Percentiles rank a stretch among this genome's conserved stretches.
Conservation (phyloP, 2,113 vertebrate genomes). For the Actinemys pallida region DNA sequence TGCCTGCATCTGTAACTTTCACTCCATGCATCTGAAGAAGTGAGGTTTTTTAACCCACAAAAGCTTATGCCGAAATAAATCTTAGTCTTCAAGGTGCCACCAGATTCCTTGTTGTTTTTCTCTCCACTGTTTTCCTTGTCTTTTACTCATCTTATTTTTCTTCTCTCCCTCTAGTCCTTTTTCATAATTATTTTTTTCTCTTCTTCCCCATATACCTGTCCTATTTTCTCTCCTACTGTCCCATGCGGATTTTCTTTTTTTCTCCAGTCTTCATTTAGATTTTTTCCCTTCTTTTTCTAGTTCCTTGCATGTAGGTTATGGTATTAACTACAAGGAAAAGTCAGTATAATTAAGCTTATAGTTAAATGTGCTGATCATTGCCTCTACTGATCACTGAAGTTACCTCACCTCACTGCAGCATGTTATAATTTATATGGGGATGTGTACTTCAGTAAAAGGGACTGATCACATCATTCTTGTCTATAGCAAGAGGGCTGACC, state of each 20-base stretch:
- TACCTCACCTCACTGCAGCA: neutral
- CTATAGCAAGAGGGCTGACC: neutral
- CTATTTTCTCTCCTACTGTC: neutral
- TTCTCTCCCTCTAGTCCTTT: neutral
- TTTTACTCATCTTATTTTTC: neutral
- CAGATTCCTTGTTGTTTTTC: neutral
- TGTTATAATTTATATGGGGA: neutral
- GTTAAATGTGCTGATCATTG: neutral
- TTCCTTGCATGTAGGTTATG: neutral
- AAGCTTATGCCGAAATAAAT: no score
- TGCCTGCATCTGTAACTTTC: no score
- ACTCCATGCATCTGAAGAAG: no score
- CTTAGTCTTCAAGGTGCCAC: no score
- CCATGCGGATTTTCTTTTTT: neutral
- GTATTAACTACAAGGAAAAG: neutral
- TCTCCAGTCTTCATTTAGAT: neutral
- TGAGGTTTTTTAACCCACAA: no score
- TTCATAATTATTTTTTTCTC: neutral
- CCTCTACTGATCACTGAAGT: neutral
- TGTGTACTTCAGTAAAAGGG: neutral
- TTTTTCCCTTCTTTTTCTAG: neutral
- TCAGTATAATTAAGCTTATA: neutral
- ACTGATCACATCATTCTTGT: neutral
- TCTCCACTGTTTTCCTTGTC: accelerated
- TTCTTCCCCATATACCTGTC: neutral